phyloP scores from a whole-genome alignment of 2,888 invertebrate species.

The Allacma fusca region DNA sequence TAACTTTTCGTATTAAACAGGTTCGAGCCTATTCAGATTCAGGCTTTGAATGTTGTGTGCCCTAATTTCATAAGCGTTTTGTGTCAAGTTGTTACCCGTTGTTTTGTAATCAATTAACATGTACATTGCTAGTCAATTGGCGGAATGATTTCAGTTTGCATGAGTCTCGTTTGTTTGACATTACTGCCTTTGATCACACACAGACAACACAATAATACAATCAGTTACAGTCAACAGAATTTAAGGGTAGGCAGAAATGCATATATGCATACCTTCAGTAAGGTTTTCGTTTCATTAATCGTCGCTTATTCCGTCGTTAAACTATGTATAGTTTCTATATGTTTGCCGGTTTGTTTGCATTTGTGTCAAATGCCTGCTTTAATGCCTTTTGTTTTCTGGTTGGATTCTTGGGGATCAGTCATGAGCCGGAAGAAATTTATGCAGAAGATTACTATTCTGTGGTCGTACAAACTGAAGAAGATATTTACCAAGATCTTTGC shows the following conservation, averaged over 20 bases:
- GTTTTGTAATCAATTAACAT: constrained; percentile 14
- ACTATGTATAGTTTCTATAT: no score
- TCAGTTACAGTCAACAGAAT: background rate
- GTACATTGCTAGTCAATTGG: background rate
- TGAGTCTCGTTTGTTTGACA: background rate
- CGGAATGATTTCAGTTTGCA: background rate
- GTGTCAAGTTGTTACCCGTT: background rate
- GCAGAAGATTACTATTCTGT: constrained; percentile 60
- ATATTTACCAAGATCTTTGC: constrained; percentile 94
- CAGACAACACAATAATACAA: constrained; percentile 1
- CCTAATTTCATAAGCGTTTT: background rate
- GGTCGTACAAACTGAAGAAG: constrained; percentile 72
- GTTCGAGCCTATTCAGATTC: constrained; percentile 45
- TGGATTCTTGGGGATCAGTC: constrained; percentile 44
- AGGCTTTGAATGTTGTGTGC: constrained; percentile 36
- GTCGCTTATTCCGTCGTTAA: background rate
- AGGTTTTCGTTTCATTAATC: background rate
- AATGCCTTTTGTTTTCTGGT: constrained; percentile 38
- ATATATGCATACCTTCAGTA: background rate
- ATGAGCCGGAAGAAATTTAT: constrained; percentile 53
- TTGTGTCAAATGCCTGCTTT: constrained; percentile 18
- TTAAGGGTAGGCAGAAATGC: background rate
- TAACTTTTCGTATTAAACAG: constrained; percentile 70
- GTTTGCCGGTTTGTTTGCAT: background rate
- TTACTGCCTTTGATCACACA: background rate